A percentile compares a stretch with the other conserved stretches of the same genome.
These are phyloP conservation scores for Tauraco hartlaubi DNA, from an alignment of 2,797 vertebrate species.

Conservation along the genomic window DNA sequence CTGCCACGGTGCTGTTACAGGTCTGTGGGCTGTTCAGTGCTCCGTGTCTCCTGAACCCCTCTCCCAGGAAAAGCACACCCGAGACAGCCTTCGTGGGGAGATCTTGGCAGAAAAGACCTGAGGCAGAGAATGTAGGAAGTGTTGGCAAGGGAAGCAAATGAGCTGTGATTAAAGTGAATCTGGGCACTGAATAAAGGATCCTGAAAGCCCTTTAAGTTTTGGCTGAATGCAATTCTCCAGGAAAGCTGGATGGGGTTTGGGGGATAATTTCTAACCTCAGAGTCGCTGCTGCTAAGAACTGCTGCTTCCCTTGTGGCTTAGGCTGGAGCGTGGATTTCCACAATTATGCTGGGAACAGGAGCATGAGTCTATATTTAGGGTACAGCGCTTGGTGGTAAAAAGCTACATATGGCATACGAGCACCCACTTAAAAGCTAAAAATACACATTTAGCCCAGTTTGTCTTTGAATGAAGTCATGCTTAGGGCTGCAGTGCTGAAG, in stretches of 20 bases:
- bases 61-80: background rate
- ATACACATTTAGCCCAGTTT: slow-evolving; percentile 63
- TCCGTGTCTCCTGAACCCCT: background rate
- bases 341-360: slow-evolving; percentile 75
- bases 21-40: background rate
- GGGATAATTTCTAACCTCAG: slow-evolving; percentile 38
- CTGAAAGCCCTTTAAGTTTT: background rate
- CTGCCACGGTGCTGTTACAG: background rate
- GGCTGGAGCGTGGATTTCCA: slow-evolving; percentile 73
- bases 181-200: background rate
- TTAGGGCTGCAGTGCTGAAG: background rate
- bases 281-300: slow-evolving; percentile 45
- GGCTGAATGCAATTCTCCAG: background rate
- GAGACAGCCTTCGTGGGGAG: background rate
- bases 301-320: slow-evolving; percentile 70
- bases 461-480: slow-evolving; percentile 70
- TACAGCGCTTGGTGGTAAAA: slow-evolving; percentile 58
- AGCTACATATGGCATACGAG: slow-evolving; percentile 73
- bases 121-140: background rate
- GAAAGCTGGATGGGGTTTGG: background rate
- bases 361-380: slow-evolving; percentile 74
- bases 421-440: slow-evolving; percentile 80
- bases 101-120: background rate
- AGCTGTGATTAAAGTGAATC: slow-evolving; percentile 12
- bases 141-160: background rate